Conservation (phyloP, 2,113 vertebrate genomes). For the Mustela nigripes region DNA sequence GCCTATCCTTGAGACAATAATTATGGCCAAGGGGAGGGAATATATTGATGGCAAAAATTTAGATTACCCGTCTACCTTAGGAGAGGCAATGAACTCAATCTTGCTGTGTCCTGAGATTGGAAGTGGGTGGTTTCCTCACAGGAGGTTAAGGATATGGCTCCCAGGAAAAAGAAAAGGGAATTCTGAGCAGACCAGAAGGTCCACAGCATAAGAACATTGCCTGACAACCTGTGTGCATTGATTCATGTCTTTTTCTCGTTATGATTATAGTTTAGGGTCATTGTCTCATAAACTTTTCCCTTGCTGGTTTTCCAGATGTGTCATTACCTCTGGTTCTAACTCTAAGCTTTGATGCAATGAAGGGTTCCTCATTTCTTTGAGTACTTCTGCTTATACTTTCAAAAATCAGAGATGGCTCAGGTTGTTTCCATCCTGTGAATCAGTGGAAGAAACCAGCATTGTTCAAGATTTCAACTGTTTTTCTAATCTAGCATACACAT, state of each 20-base stretch:
- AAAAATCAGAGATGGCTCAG: slow-evolving; percentile 44
- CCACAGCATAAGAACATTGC: too few relatives aligned
- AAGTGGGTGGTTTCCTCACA: neutral
- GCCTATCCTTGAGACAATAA: neutral
- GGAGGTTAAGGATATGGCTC: neutral
- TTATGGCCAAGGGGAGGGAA: neutral
- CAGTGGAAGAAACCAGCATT: slow-evolving; percentile 53
- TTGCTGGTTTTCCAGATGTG: neutral
- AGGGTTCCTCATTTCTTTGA: slow-evolving; percentile 36
- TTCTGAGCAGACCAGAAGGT: neutral
- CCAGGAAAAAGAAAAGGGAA: neutral
- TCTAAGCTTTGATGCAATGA: neutral
- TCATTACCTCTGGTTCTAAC: slow-evolving; percentile 16
- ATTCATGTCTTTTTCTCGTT: slow-evolving; percentile 17
- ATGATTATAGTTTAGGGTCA: neutral
- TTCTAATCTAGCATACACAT: neutral
- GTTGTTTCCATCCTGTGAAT: slow-evolving; percentile 64
- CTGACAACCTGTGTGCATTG: neutral
- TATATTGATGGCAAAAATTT: neutral
- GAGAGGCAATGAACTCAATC: neutral
- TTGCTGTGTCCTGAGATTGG: neutral
- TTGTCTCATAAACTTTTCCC: neutral
- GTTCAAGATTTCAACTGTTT: slow-evolving; percentile 37
- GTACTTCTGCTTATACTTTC: neutral
- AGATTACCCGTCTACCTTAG: neutral